Evolutionary conservation across 2,113 vertebrate species (phyloP).

Genomic region (Nicator chloris): DNA sequence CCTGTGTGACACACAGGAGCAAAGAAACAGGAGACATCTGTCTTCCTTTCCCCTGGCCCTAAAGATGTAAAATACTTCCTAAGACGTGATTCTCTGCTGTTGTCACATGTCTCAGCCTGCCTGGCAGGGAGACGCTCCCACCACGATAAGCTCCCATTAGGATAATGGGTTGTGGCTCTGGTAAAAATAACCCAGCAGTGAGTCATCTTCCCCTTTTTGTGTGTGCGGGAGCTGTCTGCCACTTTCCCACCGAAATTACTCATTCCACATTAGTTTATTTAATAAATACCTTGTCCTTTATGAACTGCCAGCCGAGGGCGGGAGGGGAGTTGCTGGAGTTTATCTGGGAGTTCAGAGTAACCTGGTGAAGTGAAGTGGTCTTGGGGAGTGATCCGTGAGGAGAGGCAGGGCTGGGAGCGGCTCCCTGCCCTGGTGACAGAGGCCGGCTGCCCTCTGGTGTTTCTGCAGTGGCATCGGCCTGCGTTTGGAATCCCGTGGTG

Average conservation of each 20-base stretch:
- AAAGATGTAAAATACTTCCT: background rate
- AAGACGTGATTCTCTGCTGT: background rate
- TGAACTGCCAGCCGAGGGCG: background rate
- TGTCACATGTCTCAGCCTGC: background rate
- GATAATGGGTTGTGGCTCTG: background rate
- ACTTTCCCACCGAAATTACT: background rate
- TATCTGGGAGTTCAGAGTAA: background rate
- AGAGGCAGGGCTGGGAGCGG: rapidly evolving
- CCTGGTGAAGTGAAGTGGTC: background rate
- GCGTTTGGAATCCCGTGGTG: background rate
- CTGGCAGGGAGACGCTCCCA: background rate
- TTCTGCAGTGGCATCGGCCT: background rate
- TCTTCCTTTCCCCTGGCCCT: background rate
- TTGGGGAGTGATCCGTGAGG: background rate
- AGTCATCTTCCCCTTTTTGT: background rate
- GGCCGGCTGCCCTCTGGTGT: background rate
- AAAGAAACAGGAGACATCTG: background rate
- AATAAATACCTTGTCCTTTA: background rate
- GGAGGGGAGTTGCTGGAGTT: background rate
- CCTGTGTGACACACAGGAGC: rapidly evolving
- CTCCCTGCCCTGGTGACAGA: rapidly evolving
- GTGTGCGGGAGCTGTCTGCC: background rate
- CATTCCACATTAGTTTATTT: background rate
- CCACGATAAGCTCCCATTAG: background rate
- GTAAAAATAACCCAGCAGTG: constrained; percentile 31